phyloP scores from a whole-genome alignment of 2,113 vertebrate species.

The Dromiciops gliroides region DNA sequence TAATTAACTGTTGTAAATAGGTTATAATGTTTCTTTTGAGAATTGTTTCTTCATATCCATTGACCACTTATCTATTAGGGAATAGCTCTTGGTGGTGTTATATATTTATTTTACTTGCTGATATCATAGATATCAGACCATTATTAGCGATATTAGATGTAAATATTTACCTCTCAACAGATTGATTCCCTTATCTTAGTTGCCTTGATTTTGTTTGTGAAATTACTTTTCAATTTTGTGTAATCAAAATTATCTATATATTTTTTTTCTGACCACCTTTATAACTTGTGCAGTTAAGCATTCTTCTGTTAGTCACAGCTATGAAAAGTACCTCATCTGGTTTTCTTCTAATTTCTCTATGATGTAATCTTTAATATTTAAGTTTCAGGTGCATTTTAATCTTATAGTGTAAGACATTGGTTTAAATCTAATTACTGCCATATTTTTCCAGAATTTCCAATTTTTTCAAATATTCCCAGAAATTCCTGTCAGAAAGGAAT shows the following conservation, averaged over 20 bases:
- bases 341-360: not conserved
- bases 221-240: not conserved
- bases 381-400: not conserved
- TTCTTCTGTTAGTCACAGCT: not conserved
- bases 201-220: not conserved
- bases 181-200: not conserved
- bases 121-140: not conserved
- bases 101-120: not conserved
- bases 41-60: not conserved
- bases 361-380: not conserved
- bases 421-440: not conserved
- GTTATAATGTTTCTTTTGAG: not conserved
- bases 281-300: not conserved
- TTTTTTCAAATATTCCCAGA: not conserved
- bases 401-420: not conserved
- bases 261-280: not conserved
- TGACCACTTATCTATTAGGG: not conserved
- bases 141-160: not conserved
- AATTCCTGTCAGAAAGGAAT: not conserved
- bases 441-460: not conserved
- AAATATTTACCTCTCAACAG: not conserved
- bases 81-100: not conserved
- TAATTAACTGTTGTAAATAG: not conserved
- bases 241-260: not conserved
- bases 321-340: not conserved